Evolutionary conservation across 2,888 invertebrate species (phyloP), one percentile per base, ranked within the genome.

Genomic region (Drosophila mercatorum): DNA sequence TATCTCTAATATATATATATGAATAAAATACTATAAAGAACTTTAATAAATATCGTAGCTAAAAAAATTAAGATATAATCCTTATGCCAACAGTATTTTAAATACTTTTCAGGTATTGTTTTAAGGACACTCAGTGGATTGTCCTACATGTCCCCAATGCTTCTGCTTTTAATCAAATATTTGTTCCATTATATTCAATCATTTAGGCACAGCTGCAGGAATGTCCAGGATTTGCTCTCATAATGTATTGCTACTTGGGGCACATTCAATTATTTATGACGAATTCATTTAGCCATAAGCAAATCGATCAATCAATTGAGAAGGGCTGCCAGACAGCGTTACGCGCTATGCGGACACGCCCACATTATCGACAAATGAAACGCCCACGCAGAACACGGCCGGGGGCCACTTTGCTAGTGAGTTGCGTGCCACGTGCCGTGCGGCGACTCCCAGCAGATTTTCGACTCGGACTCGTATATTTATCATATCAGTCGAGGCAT

Each of bases 221-320:
- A 67, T 53, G 71, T 26, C 47, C 22, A 52, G 28, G 47, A 36
- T 26, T 14, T 60, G 43, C 46, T 51, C 40, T 17, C 58, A 59
- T 62, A 56, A 67, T 57, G 60, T 58, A 83, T 68, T 59, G 44
- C 61, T 43, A 47, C 17, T 40, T 36, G 31, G 58, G 53, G 68
- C 47, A 53, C 55, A 60, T 49, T 66, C 55, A 63, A 72, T 75
- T 65, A 80, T 88, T 85, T 68, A 85, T 89, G 88, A 78, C 55
- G 59, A 77, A 76, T 76, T 75, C 76, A 76, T 78, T 80, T 77
- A 34, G 66, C 69, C 74, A 56, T 74, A 73, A 65, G 63, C 78
- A 70, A 75, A 70, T 67, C 61, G 64, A 88, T 83, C 88, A 78
- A 89, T 85, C 89, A 83, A 75, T 72, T 69, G 68, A 52, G 46